A percentile compares a stretch with the other conserved stretches of the same genome.
phyloP scores from a whole-genome alignment of 2,888 invertebrate species.

The Bellardia pandia region DNA sequence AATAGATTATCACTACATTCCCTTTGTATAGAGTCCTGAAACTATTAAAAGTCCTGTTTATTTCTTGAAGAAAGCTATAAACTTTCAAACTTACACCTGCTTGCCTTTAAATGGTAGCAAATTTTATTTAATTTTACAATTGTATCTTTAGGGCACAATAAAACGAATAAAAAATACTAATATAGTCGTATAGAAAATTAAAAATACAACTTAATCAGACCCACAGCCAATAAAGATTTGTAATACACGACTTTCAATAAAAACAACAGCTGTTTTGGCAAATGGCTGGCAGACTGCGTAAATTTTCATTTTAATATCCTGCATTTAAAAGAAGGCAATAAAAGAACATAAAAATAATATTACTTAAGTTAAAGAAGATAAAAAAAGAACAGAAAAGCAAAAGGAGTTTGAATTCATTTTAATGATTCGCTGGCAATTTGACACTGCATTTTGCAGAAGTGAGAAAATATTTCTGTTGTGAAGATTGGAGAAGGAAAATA shows the following conservation, averaged over 20 bases:
- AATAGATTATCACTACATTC: too few relatives aligned
- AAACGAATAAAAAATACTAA: conserved; percentile 27
- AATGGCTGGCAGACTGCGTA: conserved; percentile 7
- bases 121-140: conserved; percentile 34
- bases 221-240: conserved; percentile 24
- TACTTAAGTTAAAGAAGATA: not conserved
- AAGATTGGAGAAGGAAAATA: not conserved
- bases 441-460: not conserved
- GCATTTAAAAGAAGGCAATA: not conserved
- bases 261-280: conserved; percentile 11
- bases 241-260: conserved; percentile 12
- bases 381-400: not conserved
- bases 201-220: not conserved
- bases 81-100: not conserved
- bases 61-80: not conserved
- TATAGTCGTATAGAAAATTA: not conserved
- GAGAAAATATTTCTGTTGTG: conserved; percentile 1
- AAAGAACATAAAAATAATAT: not conserved
- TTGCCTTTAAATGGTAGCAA: not conserved
- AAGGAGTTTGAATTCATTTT: not conserved
- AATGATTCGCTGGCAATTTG: not conserved
- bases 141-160: conserved; percentile 53
- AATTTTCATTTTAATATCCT: conserved; percentile 50
- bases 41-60: not conserved
- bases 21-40: too few relatives aligned